Percentiles rank a stretch among this genome's conserved stretches.
These are phyloP conservation scores for Scytalopus superciliaris DNA, from an alignment of 2,113 vertebrate genomes.

Conservation along the genomic window DNA sequence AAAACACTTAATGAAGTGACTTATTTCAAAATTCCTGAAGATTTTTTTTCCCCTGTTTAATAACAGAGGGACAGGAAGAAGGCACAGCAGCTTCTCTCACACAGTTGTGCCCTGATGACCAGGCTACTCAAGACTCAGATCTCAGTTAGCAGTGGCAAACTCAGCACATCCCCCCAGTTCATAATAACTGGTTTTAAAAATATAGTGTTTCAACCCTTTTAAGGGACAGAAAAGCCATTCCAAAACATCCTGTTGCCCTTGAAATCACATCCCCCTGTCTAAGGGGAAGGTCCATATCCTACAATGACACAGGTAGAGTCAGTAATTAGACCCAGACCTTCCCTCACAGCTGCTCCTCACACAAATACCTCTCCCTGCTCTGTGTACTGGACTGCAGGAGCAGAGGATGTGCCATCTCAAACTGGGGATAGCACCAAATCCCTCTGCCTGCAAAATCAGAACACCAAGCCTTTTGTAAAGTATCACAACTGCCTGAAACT, in stretches of 20 bases:
- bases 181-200: not conserved
- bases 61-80: not conserved
- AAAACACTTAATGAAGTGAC: not conserved
- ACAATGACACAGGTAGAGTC: rapidly evolving
- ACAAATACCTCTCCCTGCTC: not conserved
- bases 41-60: not conserved
- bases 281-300: not conserved
- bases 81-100: not conserved
- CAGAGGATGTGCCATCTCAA: not conserved
- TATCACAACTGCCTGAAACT: not conserved
- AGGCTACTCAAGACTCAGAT: not conserved
- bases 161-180: not conserved
- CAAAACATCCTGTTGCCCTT: not conserved
- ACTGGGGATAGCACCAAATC: not conserved
- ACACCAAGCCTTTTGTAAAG: not conserved
- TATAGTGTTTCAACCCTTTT: not conserved
- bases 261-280: not conserved
- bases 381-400: not conserved
- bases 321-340: not conserved
- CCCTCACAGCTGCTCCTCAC: not conserved
- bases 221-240: not conserved
- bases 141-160: not conserved
- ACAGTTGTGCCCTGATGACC: not conserved
- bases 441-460: not conserved
- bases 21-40: not conserved